Conservation (phyloP, 2,888 invertebrate species). For the Didymodactylos carnosus region DNA sequence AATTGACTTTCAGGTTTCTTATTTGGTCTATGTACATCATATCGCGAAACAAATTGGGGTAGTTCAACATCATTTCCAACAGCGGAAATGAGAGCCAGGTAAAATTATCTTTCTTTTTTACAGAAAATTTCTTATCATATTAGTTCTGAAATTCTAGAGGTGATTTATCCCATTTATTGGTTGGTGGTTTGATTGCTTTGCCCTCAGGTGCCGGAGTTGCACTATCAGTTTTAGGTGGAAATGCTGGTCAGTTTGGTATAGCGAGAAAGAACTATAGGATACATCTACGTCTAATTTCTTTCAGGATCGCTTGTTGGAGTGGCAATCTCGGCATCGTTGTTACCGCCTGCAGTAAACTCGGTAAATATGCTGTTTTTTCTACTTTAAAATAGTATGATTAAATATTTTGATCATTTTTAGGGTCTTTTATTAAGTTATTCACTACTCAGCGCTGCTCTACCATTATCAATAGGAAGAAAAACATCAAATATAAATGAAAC, state of each 20-base stretch:
- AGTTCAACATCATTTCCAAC: conserved; percentile 15
- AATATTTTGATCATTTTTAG: neutral
- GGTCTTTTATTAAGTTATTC: neutral
- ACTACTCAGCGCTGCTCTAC: neutral
- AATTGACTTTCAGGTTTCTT: conserved; percentile 39
- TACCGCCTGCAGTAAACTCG: conserved; percentile 52
- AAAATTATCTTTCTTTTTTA: neutral
- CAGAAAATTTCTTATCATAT: neutral
- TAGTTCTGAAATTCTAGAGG: conserved; percentile 33
- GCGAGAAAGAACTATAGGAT: neutral
- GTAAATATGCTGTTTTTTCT: neutral
- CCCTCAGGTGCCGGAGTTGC: conserved; percentile 60
- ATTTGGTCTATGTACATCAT: conserved; percentile 41
- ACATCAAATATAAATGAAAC: neutral
- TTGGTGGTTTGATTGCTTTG: conserved; percentile 52
- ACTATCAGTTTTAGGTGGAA: conserved; percentile 54
- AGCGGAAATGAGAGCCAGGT: conserved; percentile 46
- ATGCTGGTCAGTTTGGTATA: conserved; percentile 40
- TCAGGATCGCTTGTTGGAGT: conserved; percentile 52
- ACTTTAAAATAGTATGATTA: neutral
- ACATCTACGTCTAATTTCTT: neutral
- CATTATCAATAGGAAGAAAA: neutral
- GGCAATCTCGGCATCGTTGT: conserved; percentile 56
- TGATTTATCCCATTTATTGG: conserved; percentile 46
- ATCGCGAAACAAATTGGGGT: conserved; percentile 22